Evolutionary conservation across 2,888 invertebrate species (phyloP), one percentile per base, ranked within the genome.

Genomic region (Pachymerium ferrugineum): DNA sequence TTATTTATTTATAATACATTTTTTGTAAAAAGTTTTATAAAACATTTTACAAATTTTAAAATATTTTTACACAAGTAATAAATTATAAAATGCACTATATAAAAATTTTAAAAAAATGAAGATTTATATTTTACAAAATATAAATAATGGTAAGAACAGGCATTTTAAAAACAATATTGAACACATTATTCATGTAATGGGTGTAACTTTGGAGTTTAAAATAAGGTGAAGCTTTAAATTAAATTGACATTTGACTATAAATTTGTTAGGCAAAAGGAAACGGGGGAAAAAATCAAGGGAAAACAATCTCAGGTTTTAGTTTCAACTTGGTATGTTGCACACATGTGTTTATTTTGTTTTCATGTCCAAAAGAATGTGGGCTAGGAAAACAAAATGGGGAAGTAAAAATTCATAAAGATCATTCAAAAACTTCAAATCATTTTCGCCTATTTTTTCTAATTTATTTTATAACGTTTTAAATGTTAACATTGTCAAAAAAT

Each of bases 51-150:
- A n/a, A n/a, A n/a, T n/a, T n/a, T n/a, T n/a, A n/a, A n/a, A n/a
- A n/a, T n/a, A n/a, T 19, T 19, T 47, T 2, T 47, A 19, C 12
- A 22, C 22, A 19, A 3, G 3, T 22, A 47, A 47, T 47, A 47
- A 47, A 47, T 47, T 47, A n/a, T n/a, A 47, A 47, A 47, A 47
- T 19, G 19, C 38, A 38, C 33, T 38, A 12, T 12, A 33, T 33
- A 47, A 47, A 47, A 47, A 4, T 22, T 47, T 47, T 47, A 19
- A 22, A 47, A 47, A 47, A 47, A 19, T 47, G 22, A n/a, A n/a
- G n/a, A n/a, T n/a, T n/a, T n/a, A n/a, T n/a, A n/a, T n/a, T 47
- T 47, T 47, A 47, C 47, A 47, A 47, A 47, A 47, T 47, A 47
- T 47, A 47, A 47, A 47, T 47, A 47, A 47, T 47, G 3, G 19